Conservation (phyloP, 2,113 vertebrate genomes). For the Labeo catla region DNA sequence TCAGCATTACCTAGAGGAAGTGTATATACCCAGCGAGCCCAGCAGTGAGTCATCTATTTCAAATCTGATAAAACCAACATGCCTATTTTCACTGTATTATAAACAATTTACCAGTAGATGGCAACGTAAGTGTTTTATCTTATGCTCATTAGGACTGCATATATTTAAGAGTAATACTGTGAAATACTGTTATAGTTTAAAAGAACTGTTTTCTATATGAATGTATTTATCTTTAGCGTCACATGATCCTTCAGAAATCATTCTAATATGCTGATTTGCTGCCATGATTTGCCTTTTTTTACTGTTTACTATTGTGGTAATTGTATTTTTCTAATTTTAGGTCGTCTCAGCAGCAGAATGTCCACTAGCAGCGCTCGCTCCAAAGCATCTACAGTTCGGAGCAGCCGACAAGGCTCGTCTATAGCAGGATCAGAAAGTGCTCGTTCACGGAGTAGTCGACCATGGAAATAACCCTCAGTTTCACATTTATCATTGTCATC, state of each 20-base stretch:
- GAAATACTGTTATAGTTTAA: neutral
- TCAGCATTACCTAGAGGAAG: constrained; percentile 82
- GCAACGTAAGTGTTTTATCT: neutral
- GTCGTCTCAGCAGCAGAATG: constrained; percentile 78
- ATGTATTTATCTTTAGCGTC: neutral
- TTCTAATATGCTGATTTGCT: neutral
- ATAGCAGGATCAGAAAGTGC: constrained; percentile 45
- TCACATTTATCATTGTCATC: constrained; percentile 31
- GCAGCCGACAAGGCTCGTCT: constrained; percentile 70
- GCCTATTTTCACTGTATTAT: neutral
- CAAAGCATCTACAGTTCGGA: constrained; percentile 64
- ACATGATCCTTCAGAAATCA: neutral
- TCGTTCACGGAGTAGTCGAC: constrained; percentile 74
- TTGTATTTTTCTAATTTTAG: constrained; percentile 66
- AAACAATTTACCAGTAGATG: constrained; percentile 13
- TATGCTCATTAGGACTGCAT: neutral
- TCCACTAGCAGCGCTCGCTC: constrained; percentile 72
- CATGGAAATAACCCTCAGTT: constrained; percentile 82
- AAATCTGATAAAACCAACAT: neutral
- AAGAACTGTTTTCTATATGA: neutral
- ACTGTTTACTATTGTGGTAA: neutral
- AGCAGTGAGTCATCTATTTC: constrained; percentile 79
- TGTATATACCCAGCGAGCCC: constrained; percentile 72
- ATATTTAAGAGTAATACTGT: neutral
- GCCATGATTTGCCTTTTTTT: neutral